Conservation (phyloP, 1,140 invertebrate species). For the Anadara kagoshimensis region DNA sequence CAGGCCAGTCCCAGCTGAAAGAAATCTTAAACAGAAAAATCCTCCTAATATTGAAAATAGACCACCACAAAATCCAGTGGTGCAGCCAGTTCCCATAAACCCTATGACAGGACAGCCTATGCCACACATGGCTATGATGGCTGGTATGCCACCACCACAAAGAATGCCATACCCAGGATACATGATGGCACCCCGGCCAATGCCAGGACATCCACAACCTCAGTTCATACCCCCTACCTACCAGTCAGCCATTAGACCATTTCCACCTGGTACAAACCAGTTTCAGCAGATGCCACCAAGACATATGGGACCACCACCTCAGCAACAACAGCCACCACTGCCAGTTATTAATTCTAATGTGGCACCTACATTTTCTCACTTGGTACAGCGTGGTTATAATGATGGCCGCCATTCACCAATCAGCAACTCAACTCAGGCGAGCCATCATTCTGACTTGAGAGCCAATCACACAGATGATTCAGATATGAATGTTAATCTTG, state of each 20-base stretch:
- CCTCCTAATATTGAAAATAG: neutral
- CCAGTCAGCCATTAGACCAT: conserved; percentile 15
- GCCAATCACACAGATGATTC: conserved; percentile 33
- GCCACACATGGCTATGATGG: conserved; percentile 6
- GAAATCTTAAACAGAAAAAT: conserved; percentile 19
- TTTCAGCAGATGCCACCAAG: conserved; percentile 9
- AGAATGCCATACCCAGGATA: conserved; percentile 12
- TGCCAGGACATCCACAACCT: conserved; percentile 24
- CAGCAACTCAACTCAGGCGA: conserved; percentile 11
- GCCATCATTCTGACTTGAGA: conserved; percentile 25
- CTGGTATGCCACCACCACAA: conserved; percentile 23
- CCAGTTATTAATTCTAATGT: conserved; percentile 22
- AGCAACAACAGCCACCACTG: conserved; percentile 7
- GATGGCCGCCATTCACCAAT: conserved; percentile 38
- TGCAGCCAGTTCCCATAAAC: conserved; percentile 20
- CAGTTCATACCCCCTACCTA: conserved; percentile 20
- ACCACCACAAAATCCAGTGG: conserved; percentile 9
- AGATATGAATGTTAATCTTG: conserved; percentile 26
- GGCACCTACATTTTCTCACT: conserved; percentile 55
- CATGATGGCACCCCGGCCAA: neutral
- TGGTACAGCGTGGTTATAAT: conserved; percentile 59
- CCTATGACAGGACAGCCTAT: conserved; percentile 9
- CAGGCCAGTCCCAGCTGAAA: conserved; percentile 3
- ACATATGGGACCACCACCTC: neutral
- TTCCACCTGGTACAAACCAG: neutral